These are phyloP conservation scores for Strigamia maritima DNA, from an alignment of 2,888 invertebrate species.

Conservation along the genomic window DNA sequence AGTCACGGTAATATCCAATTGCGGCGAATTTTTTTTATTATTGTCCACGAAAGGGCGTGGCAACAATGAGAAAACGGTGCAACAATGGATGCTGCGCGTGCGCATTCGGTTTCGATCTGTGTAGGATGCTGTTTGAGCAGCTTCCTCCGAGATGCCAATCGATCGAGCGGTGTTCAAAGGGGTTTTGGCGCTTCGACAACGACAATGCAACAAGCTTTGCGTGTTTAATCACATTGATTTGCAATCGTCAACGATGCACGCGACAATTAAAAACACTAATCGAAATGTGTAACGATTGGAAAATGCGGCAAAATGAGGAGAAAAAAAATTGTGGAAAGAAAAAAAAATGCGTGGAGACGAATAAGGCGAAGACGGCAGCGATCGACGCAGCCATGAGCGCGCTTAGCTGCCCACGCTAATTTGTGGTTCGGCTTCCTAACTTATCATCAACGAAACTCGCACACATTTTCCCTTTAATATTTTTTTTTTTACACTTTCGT, in stretches of 20 bases:
- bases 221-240: not conserved
- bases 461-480: not conserved
- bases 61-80: not conserved
- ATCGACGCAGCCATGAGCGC: conserved; percentile 8
- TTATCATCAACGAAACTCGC: not conserved
- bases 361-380: not conserved
- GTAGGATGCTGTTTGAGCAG: not conserved
- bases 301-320: not conserved
- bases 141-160: conserved; percentile 1
- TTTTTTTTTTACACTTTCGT: not conserved
- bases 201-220: conserved; percentile 13
- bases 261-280: not conserved
- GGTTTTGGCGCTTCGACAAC: not conserved
- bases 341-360: not conserved
- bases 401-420: not conserved
- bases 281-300: not conserved
- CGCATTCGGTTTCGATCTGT: not conserved
- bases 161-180: conserved; percentile 8
- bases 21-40: not conserved
- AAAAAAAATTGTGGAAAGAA: not conserved
- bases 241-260: not conserved
- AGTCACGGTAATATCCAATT: too few relatives aligned
- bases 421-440: not conserved
- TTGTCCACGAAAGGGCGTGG: not conserved
- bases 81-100: conserved; percentile 6